A percentile compares a stretch with the other conserved stretches of the same genome.
phyloP scores from a whole-genome alignment of 2,113 vertebrate genomes.

The Pholis gunnellus region DNA sequence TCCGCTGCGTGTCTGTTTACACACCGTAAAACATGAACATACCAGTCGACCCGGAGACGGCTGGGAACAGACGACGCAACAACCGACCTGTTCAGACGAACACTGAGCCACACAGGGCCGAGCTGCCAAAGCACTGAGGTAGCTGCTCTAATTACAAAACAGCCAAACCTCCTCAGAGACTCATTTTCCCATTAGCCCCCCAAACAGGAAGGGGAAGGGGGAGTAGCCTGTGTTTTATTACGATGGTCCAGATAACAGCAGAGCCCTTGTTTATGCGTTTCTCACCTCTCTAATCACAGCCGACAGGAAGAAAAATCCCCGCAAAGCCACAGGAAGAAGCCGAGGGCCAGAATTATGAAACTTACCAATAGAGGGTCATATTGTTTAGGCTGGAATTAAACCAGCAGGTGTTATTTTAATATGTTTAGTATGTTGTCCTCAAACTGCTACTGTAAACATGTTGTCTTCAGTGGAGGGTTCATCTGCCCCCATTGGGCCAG shows the following conservation, averaged over 20 bases:
- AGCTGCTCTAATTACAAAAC: slow-evolving; percentile 66
- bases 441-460: slow-evolving; percentile 35
- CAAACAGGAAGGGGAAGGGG: slow-evolving; percentile 79
- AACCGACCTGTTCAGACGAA: slow-evolving; percentile 45
- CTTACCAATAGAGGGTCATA: neutral
- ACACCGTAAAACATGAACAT: slow-evolving; percentile 37
- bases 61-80: slow-evolving; percentile 16
- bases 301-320: slow-evolving; percentile 23
- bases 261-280: slow-evolving; percentile 73
- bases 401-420: neutral
- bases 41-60: slow-evolving; percentile 27
- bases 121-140: slow-evolving; percentile 46
- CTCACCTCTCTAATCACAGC: slow-evolving; percentile 73
- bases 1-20: slow-evolving; percentile 29
- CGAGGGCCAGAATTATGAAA: slow-evolving; percentile 42
- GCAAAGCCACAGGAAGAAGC: slow-evolving; percentile 40
- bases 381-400: slow-evolving; percentile 23
- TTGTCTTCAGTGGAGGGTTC: slow-evolving; percentile 12
- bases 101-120: slow-evolving; percentile 28
- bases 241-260: slow-evolving; percentile 73
- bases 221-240: slow-evolving; percentile 75
- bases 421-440: neutral
- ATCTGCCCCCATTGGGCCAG: slow-evolving; percentile 24
- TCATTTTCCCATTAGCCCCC: slow-evolving; percentile 74
- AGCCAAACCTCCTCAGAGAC: slow-evolving; percentile 66